phyloP scores from a whole-genome alignment of 2,797 vertebrate species.

The Tympanoctomys barrerae region DNA sequence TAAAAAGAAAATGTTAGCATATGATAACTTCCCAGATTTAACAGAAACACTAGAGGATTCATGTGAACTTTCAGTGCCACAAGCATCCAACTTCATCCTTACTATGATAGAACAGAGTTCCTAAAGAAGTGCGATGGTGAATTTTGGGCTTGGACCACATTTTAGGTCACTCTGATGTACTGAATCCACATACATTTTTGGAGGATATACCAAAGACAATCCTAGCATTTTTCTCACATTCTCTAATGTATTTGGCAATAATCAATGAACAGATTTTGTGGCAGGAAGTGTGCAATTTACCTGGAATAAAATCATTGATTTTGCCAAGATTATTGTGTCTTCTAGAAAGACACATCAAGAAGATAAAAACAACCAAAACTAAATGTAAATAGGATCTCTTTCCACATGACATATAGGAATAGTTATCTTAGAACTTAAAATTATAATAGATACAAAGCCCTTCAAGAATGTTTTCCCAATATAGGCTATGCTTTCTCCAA shows the following conservation, averaged over 20 bases:
- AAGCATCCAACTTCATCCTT: neutral
- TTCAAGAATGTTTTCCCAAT: neutral
- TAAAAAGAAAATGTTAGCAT: neutral
- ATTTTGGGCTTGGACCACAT: neutral
- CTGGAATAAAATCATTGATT: neutral
- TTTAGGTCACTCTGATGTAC: neutral
- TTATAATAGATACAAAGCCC: neutral
- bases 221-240: neutral
- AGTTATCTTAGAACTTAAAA: neutral
- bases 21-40: neutral
- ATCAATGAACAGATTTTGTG: neutral
- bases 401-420: neutral
- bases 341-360: neutral
- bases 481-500: neutral
- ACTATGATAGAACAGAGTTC: neutral
- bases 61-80: neutral
- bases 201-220: neutral
- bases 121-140: neutral
- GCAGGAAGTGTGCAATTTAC: neutral
- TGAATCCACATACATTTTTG: neutral
- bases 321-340: neutral
- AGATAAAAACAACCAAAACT: neutral
- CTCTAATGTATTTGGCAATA: neutral
- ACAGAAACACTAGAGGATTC: neutral
- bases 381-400: neutral